These are phyloP conservation scores for Cydia pomonella DNA, from an alignment of 1,140 invertebrate genomes.

Conservation along the genomic window DNA sequence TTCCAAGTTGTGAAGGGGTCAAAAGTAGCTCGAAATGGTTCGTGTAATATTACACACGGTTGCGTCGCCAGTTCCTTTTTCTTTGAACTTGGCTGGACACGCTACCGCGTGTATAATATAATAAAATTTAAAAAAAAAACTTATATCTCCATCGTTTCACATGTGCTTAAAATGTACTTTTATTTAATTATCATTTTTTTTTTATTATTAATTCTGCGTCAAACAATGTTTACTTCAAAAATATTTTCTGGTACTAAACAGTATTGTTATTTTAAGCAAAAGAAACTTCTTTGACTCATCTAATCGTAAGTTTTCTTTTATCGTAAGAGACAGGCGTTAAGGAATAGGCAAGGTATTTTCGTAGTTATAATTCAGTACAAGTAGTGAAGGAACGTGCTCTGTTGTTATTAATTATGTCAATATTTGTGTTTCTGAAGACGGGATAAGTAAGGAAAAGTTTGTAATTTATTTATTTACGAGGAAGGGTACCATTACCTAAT, in stretches of 20 bases:
- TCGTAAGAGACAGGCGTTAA: slow-evolving; percentile 5
- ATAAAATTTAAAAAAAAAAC: no score
- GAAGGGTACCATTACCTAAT: slow-evolving; percentile 51
- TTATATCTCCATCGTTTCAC: no score
- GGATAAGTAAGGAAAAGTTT: slow-evolving; percentile 52
- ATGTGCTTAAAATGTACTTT: neutral
- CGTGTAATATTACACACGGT: no score
- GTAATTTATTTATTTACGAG: slow-evolving; percentile 49
- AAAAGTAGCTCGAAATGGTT: no score
- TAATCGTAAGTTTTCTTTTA: neutral
- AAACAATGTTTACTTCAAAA: no score
- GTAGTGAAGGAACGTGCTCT: slow-evolving; percentile 49
- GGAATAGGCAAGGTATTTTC: slow-evolving; percentile 30
- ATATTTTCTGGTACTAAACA: no score
- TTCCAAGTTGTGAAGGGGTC: no score
- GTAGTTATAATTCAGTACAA: slow-evolving; percentile 49
- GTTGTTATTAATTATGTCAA: slow-evolving; percentile 59
- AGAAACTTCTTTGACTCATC: neutral
- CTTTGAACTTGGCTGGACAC: no score
- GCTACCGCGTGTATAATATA: no score
- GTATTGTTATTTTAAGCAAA: neutral
- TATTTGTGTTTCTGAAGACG: slow-evolving; percentile 57
- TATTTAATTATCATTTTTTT: neutral
- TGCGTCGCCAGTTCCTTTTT: no score
- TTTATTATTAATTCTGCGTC: no score